Percentiles rank a stretch among this genome's conserved stretches.
These are phyloP conservation scores for Monochamus alternatus DNA, from an alignment of 2,888 invertebrate species.

Conservation along the genomic window DNA sequence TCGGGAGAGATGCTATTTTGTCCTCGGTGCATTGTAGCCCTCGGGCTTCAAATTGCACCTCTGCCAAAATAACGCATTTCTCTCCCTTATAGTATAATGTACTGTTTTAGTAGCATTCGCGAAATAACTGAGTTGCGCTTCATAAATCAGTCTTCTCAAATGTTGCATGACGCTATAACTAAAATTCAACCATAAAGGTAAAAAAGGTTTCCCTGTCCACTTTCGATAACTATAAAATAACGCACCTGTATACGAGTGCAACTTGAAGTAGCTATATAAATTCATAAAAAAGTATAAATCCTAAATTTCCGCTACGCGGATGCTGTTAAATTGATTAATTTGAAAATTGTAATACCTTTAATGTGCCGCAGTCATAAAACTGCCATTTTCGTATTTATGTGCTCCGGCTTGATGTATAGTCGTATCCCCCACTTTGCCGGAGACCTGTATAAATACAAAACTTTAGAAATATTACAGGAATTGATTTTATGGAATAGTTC, in stretches of 20 bases:
- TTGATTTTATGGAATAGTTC: no score
- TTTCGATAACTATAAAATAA: not conserved
- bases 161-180: no score
- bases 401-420: conserved; percentile 23
- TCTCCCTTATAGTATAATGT: no score
- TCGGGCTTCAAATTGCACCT: no score
- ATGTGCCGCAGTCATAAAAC: conserved; percentile 17
- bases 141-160: no score
- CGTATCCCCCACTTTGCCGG: conserved; percentile 20
- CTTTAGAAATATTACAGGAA: not conserved
- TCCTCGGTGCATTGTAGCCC: no score
- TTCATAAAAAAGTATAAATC: conserved; percentile 23
- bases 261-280: not conserved
- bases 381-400: conserved; percentile 33
- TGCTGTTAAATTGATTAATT: conserved; percentile 27
- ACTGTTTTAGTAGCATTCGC: no score
- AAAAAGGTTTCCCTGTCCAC: not conserved
- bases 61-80: no score
- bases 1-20: no score
- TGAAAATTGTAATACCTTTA: conserved; percentile 33
- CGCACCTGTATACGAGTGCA: not conserved
- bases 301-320: not conserved
- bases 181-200: no score
- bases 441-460: conserved; percentile 28
- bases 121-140: no score